Evolutionary conservation across 1,140 invertebrate species (phyloP), one percentile per base, ranked within the genome.

Genomic region (Papilio polytes): DNA sequence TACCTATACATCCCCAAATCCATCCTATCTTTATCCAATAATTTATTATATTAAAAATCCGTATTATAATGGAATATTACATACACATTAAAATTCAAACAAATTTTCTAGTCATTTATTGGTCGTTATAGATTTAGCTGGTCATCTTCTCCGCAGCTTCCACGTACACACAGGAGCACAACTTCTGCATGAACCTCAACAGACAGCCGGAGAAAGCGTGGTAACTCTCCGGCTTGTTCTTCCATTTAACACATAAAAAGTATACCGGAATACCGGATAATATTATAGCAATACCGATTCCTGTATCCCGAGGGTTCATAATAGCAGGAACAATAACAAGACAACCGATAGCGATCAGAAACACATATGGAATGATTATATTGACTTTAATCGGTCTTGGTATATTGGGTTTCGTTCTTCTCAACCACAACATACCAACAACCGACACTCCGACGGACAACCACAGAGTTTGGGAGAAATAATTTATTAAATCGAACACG

Each of bases 201-300:
- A 95, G 80, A 74, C 87, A 88, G 48, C 85, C 90, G 0, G 94
- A 95, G 80, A 91, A 85, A 10, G 78, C 82, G 74, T 95, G 84
- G 82, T 95, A 96, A 13, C 86, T 84, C 20, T 90, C 81, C 0
- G 96, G 96, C 92, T 99, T 99, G 31, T 96, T 97, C 88, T 98
- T 96, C 98, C 98, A 99, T 80, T 96, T 96, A 26, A 99, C 98
- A 84, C 98, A 98, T 0, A 98, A 82, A 70, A 97, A 96, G 92
- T 99, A 99, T 3, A 99, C 97, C 1, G 99, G 99, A 81, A 99
- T 97, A 10, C 98, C 98, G 8, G 98, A 97, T 1, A 97, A 86
- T 48, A 99, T 98, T 59, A 99, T 98, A 12, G 95, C 95, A 13
- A 98, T 91, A 18, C 98, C 98, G 63, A 99, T 96, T 0, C 97